These are phyloP conservation scores for Meta bourneti DNA, from an alignment of 2,888 invertebrate genomes.

Conservation along the genomic window DNA sequence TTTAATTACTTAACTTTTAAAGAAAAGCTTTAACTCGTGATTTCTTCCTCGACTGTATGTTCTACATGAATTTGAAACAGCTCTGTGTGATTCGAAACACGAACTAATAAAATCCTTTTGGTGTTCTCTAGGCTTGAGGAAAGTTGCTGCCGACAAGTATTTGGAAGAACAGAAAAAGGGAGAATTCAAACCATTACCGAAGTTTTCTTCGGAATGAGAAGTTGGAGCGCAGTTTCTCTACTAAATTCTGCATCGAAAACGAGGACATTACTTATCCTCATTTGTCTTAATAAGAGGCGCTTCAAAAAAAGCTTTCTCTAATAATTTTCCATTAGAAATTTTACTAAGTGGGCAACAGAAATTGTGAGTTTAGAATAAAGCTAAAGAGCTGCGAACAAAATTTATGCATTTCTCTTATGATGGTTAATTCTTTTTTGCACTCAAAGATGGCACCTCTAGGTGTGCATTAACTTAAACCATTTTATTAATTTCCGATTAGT, in stretches of 20 bases:
- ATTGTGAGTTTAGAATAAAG: neutral
- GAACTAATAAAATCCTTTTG: no score
- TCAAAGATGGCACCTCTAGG: no score
- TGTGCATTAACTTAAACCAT: no score
- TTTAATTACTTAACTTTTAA: no score
- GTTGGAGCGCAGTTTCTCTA: neutral
- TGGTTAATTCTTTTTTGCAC: no score
- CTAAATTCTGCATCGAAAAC: neutral
- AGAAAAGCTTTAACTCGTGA: no score
- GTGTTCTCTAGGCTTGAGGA: slow-evolving; percentile 24
- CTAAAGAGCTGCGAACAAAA: neutral
- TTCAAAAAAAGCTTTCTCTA: neutral
- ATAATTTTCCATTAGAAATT: neutral
- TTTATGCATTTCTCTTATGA: no score
- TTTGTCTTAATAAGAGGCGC: neutral
- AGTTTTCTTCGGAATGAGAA: neutral
- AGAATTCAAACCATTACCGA: neutral
- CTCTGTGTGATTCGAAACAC: no score
- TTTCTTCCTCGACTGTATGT: no score
- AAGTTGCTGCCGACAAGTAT: slow-evolving; percentile 29
- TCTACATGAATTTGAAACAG: no score
- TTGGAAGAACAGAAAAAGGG: slow-evolving; percentile 26
- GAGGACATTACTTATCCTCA: neutral
- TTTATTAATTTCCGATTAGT: no score
- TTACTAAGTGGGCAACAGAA: neutral